These are phyloP conservation scores for Origma solitaria DNA, from an alignment of 2,113 vertebrate genomes.

Conservation along the genomic window DNA sequence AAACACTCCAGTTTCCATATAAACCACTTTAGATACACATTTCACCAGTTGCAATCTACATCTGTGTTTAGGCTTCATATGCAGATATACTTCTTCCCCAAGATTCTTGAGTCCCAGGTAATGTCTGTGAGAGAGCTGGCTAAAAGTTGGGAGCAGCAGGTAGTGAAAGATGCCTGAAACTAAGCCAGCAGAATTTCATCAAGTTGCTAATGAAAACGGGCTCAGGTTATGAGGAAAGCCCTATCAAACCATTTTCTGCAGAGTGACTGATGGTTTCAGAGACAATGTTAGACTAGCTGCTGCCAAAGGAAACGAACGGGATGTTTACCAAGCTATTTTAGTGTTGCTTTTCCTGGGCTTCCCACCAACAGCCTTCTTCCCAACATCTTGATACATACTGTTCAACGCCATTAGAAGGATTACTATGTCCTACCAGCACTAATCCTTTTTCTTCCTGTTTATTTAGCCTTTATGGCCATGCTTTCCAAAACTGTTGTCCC, in stretches of 20 bases:
- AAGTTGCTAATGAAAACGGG: neutral
- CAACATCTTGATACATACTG: neutral
- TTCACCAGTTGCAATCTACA: neutral
- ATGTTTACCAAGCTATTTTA: neutral
- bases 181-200: neutral
- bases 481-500: neutral
- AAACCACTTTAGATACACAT: neutral
- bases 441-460: neutral
- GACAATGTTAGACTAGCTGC: neutral
- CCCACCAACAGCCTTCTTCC: neutral
- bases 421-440: neutral
- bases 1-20: neutral
- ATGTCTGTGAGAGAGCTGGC: neutral
- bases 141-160: neutral
- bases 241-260: neutral
- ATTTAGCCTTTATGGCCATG: neutral
- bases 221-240: neutral
- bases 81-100: neutral
- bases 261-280: neutral
- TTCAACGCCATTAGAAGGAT: neutral
- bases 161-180: neutral
- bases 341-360: neutral
- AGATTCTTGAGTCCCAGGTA: neutral
- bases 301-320: neutral
- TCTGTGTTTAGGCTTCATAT: neutral